phyloP scores from a whole-genome alignment of 2,888 invertebrate species.

The Rhimphoctona megacephalus region DNA sequence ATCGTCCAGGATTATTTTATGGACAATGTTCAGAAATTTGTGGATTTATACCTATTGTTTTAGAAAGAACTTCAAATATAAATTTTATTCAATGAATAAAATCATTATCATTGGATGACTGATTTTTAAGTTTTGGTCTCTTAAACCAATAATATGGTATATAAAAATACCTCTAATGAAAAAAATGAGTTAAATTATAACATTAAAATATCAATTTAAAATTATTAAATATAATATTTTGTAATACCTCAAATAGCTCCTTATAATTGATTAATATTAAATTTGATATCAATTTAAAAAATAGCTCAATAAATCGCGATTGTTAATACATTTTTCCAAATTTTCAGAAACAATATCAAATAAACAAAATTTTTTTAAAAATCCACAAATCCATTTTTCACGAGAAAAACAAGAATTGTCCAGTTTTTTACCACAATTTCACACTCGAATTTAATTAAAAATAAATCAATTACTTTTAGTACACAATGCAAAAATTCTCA shows the following conservation, averaged over 20 bases:
- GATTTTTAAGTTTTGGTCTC: conserved; percentile 88
- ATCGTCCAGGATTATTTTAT: conserved; percentile 89
- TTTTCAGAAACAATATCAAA: too few species aligned
- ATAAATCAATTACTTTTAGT: too few species aligned
- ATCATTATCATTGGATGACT: conserved; percentile 88
- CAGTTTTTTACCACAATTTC: too few species aligned
- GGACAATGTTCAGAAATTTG: conserved; percentile 94
- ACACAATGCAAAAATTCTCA: too few species aligned
- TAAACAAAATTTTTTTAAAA: too few species aligned
- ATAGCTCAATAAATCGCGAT: too few species aligned
- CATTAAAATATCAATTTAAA: conserved; percentile 76
- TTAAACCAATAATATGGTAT: conserved; percentile 88
- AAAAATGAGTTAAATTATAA: conserved; percentile 86
- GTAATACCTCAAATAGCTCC: conserved; percentile 90
- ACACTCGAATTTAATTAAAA: too few species aligned
- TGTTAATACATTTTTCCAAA: too few species aligned
- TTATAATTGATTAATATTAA: conserved; percentile 86
- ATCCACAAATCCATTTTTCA: too few species aligned
- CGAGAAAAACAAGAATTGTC: too few species aligned
- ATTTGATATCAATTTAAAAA: too few species aligned
- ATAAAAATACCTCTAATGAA: conserved; percentile 87
- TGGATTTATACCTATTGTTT: conserved; percentile 92
- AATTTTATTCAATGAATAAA: conserved; percentile 71
- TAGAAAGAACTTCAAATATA: conserved; percentile 87
- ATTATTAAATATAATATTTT: conserved; percentile 86